Evolutionary conservation across 2,888 invertebrate species (phyloP), one percentile per base, ranked within the genome.

Genomic region (Mesochorus sp.): DNA sequence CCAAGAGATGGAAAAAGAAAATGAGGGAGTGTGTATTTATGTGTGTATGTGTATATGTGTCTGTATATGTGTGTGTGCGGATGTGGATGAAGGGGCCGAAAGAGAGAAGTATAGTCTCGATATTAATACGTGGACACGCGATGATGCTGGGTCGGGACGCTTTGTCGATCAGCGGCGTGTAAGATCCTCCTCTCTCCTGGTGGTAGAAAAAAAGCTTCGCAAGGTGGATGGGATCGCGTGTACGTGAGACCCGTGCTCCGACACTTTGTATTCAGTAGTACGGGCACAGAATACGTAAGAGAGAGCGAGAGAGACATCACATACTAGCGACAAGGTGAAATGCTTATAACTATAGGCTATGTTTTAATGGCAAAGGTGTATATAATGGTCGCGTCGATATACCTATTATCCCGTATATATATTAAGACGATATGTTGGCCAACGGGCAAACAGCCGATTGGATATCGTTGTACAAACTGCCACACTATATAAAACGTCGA

Each of bases 91-190:
- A 79, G 83, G 83, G 80, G 81, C 82, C 81, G 80, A 83, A 31
- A 31, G 31, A 12, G 42, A 8, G 37, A 47, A 10, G 59, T 19
- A 42, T 26, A 59, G 71, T 62, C 51, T n/a, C 53, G 86, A 85
- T 89, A 89, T 88, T 88, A 89, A 89, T 89, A 89, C 85, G 83
- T 82, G 59, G 84, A 84, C 51, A 37, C 68, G 76, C 81, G 84
- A 82, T 57, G 68, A 74, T 83, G 83, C 82, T 84, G 81, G 84
- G 82, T 84, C 86, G 19, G 61, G 26, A 14, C 19, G 86, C 89
- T 89, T 89, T 89, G 89, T 89, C 83, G 88, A 86, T 85, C 89
- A 89, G 81, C 85, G 88, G 85, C 86, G 89, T 89, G 89, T 89
- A 85, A 89, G 87, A 88, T 85, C 81, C 82, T 79, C 83, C 44